A percentile compares a stretch with the other conserved stretches of the same genome.
These are phyloP conservation scores for Amia ocellicauda DNA, from an alignment of 2,113 vertebrate genomes.

Conservation along the genomic window DNA sequence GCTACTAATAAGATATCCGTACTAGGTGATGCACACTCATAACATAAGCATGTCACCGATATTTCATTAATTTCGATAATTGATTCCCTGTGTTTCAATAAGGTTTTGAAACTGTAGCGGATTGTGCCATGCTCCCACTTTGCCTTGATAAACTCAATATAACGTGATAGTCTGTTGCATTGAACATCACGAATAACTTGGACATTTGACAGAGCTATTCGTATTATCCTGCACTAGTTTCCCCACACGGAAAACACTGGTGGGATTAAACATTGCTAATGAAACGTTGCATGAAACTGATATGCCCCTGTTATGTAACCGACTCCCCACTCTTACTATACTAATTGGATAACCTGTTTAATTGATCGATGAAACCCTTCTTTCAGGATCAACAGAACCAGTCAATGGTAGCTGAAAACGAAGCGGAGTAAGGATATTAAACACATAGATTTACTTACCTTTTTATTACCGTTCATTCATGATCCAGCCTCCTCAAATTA, in stretches of 20 bases:
- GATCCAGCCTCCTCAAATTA: conserved; percentile 31
- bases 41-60: no score
- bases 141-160: neutral
- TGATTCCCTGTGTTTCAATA: neutral
- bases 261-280: conserved; percentile 22
- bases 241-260: neutral
- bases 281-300: conserved; percentile 35
- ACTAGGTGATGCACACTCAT: no score
- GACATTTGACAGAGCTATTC: neutral
- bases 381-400: neutral
- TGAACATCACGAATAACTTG: neutral
- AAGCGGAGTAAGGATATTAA: conserved; percentile 1
- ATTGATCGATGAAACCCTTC: conserved; percentile 4
- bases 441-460: conserved; percentile 46
- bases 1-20: no score
- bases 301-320: conserved; percentile 63
- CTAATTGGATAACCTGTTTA: conserved; percentile 14
- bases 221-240: conserved; percentile 9
- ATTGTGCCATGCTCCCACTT: no score
- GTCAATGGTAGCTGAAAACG: neutral
- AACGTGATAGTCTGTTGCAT: conserved; percentile 1
- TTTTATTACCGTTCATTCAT: conserved; percentile 50
- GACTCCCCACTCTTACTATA: conserved; percentile 34
- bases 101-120: neutral
- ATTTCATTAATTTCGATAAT: no score